A percentile compares a stretch with the other conserved stretches of the same genome.
These are phyloP conservation scores for Pyralis farinalis DNA, from an alignment of 2,888 invertebrate species.

Conservation along the genomic window DNA sequence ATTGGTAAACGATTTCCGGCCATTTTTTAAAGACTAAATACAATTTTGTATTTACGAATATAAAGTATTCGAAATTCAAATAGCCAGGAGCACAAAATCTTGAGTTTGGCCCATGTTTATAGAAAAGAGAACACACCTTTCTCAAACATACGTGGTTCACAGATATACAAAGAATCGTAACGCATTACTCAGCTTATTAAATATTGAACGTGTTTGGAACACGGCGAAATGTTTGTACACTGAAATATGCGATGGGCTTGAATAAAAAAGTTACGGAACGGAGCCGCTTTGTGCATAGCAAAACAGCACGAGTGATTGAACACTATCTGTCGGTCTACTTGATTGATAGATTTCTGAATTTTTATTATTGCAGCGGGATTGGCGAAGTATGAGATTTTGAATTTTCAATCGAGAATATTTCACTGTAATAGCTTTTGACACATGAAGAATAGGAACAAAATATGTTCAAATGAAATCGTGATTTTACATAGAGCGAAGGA, in stretches of 20 bases:
- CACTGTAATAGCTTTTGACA: too few relatives aligned
- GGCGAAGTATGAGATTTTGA: not conserved
- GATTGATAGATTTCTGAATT: conserved; percentile 13
- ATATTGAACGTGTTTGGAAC: conserved; percentile 17
- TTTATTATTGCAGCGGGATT: conserved; percentile 1
- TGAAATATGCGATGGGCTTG: conserved; percentile 19
- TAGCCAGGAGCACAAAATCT: too few relatives aligned
- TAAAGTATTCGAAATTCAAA: too few relatives aligned
- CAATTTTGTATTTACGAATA: too few relatives aligned
- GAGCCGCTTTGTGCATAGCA: conserved; percentile 24
- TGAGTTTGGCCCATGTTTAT: too few relatives aligned
- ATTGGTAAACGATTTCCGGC: too few relatives aligned
- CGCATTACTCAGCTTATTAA: conserved; percentile 18
- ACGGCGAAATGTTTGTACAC: conserved; percentile 15
- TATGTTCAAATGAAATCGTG: too few relatives aligned
- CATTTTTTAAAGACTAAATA: too few relatives aligned
- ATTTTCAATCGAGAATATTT: too few relatives aligned
- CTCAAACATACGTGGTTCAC: not conserved
- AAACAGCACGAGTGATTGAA: conserved; percentile 17
- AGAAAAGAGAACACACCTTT: too few relatives aligned
- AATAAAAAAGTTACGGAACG: conserved; percentile 12
- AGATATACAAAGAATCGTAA: not conserved
- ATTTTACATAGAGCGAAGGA: too few relatives aligned
- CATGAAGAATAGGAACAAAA: too few relatives aligned
- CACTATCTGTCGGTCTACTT: conserved; percentile 11